These are phyloP conservation scores for Disparrhopalites patrizii DNA, from an alignment of 2,888 invertebrate species.

Conservation along the genomic window DNA sequence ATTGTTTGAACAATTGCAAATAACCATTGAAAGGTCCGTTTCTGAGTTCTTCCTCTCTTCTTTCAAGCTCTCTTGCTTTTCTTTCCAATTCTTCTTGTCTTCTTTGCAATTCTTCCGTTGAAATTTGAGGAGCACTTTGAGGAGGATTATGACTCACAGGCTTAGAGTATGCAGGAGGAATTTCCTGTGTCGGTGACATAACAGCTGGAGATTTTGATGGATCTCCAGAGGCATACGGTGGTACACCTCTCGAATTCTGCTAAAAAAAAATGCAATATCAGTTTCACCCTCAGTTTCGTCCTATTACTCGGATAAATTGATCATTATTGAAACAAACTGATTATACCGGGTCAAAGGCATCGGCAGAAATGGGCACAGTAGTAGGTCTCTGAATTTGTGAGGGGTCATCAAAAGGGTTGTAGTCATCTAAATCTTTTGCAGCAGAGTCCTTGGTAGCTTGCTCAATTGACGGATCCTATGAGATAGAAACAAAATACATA, in stretches of 20 bases:
- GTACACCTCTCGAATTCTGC: constrained; percentile 57
- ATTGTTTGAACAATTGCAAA: too few relatives aligned
- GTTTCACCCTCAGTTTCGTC: too few relatives aligned
- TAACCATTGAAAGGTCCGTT: constrained; percentile 57
- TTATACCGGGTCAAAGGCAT: too few relatives aligned
- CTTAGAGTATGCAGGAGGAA: constrained; percentile 42
- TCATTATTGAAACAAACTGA: too few relatives aligned
- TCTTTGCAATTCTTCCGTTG: constrained; percentile 57
- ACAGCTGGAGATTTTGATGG: constrained; percentile 48
- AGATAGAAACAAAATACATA: constrained; percentile 39
- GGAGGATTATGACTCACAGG: constrained; percentile 34
- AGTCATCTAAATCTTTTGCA: constrained; percentile 80
- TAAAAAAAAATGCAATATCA: too few relatives aligned
- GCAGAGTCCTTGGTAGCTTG: constrained; percentile 76
- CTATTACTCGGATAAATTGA: too few relatives aligned
- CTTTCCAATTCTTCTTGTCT: constrained; percentile 85
- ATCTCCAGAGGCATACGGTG: constrained; percentile 50
- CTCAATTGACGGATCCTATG: constrained; percentile 92
- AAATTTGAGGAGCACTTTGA: constrained; percentile 40
- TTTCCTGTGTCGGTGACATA: constrained; percentile 47
- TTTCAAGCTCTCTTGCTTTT: constrained; percentile 82
- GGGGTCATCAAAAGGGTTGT: constrained; percentile 88
- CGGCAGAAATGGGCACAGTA: too few relatives aligned
- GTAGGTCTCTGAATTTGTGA: constrained; percentile 47
- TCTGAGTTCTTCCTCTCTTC: constrained; percentile 80